phyloP scores from a whole-genome alignment of 2,888 invertebrate species.

The Metellina segmentata region DNA sequence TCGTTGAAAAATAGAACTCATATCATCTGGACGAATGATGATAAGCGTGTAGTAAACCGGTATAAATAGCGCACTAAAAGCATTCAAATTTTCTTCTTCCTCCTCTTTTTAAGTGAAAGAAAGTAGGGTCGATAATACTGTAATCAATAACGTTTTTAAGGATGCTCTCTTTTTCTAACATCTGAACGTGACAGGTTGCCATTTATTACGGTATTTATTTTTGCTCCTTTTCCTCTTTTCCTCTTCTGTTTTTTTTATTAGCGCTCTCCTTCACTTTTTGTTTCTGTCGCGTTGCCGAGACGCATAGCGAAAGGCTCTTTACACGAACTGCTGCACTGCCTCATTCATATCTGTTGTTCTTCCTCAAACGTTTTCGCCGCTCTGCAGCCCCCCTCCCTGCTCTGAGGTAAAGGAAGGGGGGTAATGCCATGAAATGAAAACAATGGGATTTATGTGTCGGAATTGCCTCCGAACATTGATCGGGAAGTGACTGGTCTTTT shows the following conservation, averaged over 20 bases:
- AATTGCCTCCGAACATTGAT: constrained; percentile 45
- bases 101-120: constrained; percentile 50
- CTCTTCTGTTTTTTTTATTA: constrained; percentile 39
- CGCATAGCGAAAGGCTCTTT: constrained; percentile 59
- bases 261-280: constrained; percentile 50
- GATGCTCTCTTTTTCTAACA: constrained; percentile 73
- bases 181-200: constrained; percentile 75
- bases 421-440: constrained; percentile 68
- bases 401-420: constrained; percentile 19
- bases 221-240: constrained; percentile 32
- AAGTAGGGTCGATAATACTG: constrained; percentile 67
- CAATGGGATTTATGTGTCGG: constrained; percentile 53
- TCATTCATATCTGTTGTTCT: constrained; percentile 54
- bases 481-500: constrained; percentile 15
- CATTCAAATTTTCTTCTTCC: constrained; percentile 46
- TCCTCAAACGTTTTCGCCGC: constrained; percentile 28
- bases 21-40: not conserved
- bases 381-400: not conserved
- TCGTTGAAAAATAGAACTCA: constrained; percentile 7
- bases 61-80: constrained; percentile 63
- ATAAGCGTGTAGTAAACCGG: constrained; percentile 47
- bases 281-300: constrained; percentile 42
- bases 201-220: constrained; percentile 75
- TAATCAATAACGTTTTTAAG: constrained; percentile 76
- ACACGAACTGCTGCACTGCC: constrained; percentile 38